Conservation (phyloP, 2,113 vertebrate species). For the Onychorhynchus coronatus region DNA sequence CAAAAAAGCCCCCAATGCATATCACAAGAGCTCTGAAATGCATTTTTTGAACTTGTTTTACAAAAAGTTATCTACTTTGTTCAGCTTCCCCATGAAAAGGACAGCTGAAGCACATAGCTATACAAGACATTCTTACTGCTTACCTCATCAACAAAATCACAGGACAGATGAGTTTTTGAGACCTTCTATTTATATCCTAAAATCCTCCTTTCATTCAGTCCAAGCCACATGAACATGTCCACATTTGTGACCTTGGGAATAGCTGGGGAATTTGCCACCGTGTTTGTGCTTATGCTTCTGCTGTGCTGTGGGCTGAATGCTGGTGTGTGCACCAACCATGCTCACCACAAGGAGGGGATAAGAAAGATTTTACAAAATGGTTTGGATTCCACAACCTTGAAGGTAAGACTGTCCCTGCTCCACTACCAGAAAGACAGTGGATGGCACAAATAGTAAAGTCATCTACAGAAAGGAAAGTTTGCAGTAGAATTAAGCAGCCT, state of each 20-base stretch:
- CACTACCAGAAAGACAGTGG: background rate
- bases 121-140: background rate
- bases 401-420: background rate
- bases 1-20: background rate
- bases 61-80: background rate
- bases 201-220: background rate
- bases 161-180: background rate
- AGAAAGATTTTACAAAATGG: background rate
- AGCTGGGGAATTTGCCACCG: background rate
- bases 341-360: too few relatives aligned
- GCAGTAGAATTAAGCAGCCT: constrained; percentile 6
- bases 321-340: background rate
- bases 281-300: background rate
- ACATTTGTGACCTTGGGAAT: background rate
- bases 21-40: background rate
- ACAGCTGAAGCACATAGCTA: background rate
- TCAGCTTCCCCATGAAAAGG: background rate
- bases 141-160: background rate
- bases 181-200: background rate
- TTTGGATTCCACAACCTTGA: background rate
- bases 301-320: background rate
- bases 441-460: background rate
- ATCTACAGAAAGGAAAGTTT: background rate
- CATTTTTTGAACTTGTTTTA: background rate
- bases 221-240: background rate